These are phyloP conservation scores for Spisula solida DNA, from an alignment of 2,888 invertebrate species.

Conservation along the genomic window DNA sequence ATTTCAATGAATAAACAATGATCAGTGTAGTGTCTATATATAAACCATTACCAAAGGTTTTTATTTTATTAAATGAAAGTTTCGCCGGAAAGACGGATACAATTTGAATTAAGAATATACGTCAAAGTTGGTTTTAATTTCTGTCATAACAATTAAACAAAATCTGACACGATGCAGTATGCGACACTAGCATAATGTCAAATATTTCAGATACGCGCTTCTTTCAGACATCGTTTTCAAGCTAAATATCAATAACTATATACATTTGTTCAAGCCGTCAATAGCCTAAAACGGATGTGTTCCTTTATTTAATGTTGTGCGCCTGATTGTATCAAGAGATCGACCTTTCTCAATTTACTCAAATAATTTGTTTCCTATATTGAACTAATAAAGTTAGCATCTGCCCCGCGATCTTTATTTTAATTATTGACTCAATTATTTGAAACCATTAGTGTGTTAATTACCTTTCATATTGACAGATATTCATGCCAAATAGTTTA, in stretches of 20 bases:
- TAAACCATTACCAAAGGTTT: neutral
- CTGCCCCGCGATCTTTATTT: slow-evolving; percentile 45
- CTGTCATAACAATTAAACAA: neutral
- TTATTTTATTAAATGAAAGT: slow-evolving; percentile 9
- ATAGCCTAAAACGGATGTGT: slow-evolving; percentile 39
- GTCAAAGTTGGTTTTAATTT: slow-evolving; percentile 5
- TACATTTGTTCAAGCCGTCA: neutral
- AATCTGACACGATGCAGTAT: neutral
- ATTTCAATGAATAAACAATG: neutral
- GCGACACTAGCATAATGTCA: neutral
- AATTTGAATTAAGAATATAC: neutral
- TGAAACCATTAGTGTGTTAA: slow-evolving; percentile 68
- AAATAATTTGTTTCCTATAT: slow-evolving; percentile 52
- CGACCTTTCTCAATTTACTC: slow-evolving; percentile 35
- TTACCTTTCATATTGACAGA: slow-evolving; percentile 65
- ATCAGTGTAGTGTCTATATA: neutral
- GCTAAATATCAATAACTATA: neutral
- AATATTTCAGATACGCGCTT: neutral
- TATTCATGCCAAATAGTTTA: slow-evolving; percentile 65
- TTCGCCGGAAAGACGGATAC: neutral
- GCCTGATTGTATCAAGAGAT: slow-evolving; percentile 39
- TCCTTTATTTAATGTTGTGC: slow-evolving; percentile 43
- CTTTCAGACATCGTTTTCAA: neutral
- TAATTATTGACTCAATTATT: slow-evolving; percentile 63
- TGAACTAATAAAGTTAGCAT: slow-evolving; percentile 55